Conservation (phyloP, 1,140 invertebrate genomes). For the Andricus grossulariae region DNA sequence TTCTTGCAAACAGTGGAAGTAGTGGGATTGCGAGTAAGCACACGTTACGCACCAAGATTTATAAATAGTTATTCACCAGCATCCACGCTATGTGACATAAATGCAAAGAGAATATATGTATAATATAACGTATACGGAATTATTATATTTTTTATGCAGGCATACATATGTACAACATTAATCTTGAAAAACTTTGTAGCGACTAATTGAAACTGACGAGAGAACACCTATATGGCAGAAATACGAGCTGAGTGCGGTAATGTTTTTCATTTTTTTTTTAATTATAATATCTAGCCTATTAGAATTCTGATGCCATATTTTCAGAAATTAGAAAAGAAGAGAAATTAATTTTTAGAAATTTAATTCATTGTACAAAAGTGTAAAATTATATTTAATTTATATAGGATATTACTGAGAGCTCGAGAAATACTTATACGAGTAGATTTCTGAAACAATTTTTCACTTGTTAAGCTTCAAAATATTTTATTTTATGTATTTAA, state of each 20-base stretch:
- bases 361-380: no score
- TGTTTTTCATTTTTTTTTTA: no score
- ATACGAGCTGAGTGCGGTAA: not conserved
- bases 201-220: conserved; percentile 28
- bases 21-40: not conserved
- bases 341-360: no score
- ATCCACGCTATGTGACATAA: not conserved
- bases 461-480: no score
- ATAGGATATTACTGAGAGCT: no score
- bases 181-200: conserved; percentile 4
- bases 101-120: not conserved
- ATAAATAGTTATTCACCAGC: not conserved
- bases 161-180: not conserved
- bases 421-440: no score
- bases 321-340: no score
- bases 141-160: conserved; percentile 18
- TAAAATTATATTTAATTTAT: no score
- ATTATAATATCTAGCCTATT: no score
- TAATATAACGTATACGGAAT: not conserved
- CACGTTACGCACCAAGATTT: not conserved
- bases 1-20: conserved; percentile 12
- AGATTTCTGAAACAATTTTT: no score
- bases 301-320: no score
- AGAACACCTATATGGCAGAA: not conserved
- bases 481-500: no score